A percentile compares a stretch with the other conserved stretches of the same genome.
Evolutionary conservation across 2,113 vertebrate species (phyloP).

Genomic region (Scalopus aquaticus): DNA sequence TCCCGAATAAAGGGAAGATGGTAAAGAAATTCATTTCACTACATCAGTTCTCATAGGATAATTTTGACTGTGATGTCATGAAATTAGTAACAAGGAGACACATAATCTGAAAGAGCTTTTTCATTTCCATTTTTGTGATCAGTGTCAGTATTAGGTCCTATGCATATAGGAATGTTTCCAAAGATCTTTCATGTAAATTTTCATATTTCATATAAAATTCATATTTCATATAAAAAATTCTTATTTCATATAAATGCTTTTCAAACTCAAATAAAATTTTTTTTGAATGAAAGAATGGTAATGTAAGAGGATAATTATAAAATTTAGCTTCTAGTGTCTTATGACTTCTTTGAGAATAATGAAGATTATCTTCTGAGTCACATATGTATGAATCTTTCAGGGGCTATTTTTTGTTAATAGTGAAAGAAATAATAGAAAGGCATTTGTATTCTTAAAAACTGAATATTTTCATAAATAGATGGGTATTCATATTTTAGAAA

Average conservation of each 20-base stretch:
- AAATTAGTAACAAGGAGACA: background rate
- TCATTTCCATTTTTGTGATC: background rate
- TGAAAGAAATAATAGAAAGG: constrained; percentile 28
- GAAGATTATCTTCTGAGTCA: background rate
- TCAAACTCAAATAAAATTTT: constrained; percentile 13
- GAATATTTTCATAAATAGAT: constrained; percentile 25
- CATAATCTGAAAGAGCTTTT: background rate
- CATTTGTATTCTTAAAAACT: background rate
- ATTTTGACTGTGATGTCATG: background rate
- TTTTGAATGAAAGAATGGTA: background rate
- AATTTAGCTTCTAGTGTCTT: background rate
- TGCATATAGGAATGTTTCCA: background rate
- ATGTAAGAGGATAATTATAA: background rate
- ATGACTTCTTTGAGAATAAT: background rate
- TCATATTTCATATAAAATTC: too few relatives aligned
- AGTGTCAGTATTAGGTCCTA: background rate
- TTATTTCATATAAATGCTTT: too few relatives aligned
- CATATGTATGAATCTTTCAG: background rate
- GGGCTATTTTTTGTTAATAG: background rate
- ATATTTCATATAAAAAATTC: too few relatives aligned
- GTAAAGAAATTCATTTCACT: constrained; percentile 14
- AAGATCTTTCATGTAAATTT: background rate
- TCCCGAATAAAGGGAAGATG: background rate
- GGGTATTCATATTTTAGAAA: background rate
- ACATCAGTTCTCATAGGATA: constrained; percentile 25